Evolutionary conservation across 2,888 invertebrate genomes (phyloP).

Genomic region (Rhingia campestris): DNA sequence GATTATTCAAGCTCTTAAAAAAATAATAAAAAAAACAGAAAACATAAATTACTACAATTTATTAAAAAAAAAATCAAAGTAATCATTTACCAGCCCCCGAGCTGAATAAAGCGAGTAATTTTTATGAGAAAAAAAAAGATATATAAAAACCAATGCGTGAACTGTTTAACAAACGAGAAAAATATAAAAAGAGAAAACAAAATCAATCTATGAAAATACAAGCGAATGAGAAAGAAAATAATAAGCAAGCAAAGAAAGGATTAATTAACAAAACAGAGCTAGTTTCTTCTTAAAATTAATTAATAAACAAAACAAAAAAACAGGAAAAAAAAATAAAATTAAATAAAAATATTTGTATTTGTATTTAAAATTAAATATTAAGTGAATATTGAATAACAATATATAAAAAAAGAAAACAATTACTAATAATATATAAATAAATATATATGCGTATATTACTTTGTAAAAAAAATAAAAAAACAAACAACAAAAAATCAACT

Average conservation of each 20-base stretch:
- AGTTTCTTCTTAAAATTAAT: slow-evolving; percentile 63
- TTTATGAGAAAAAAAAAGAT: slow-evolving; percentile 53
- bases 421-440: slow-evolving; percentile 75
- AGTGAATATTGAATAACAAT: slow-evolving; percentile 76
- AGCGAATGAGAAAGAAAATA: slow-evolving; percentile 38
- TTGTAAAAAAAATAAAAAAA: slow-evolving; percentile 65
- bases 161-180: slow-evolving; percentile 54
- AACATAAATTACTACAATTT: slow-evolving; percentile 69
- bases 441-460: slow-evolving; percentile 71
- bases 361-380: slow-evolving; percentile 76
- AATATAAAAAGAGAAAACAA: slow-evolving; percentile 43
- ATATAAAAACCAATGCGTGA: slow-evolving; percentile 60
- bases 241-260: slow-evolving; percentile 57
- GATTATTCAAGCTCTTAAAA: slow-evolving; percentile 76
- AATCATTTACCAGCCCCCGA: slow-evolving; percentile 63
- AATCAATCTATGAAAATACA: slow-evolving; percentile 60
- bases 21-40: slow-evolving; percentile 48
- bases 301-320: slow-evolving; percentile 29
- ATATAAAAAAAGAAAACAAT: slow-evolving; percentile 72
- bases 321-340: slow-evolving; percentile 49
- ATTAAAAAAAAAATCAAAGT: slow-evolving; percentile 61
- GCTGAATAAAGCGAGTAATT: slow-evolving; percentile 58
- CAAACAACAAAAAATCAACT: slow-evolving; percentile 44
- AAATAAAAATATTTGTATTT: slow-evolving; percentile 75
- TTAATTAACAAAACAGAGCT: slow-evolving; percentile 56